Evolutionary conservation across 2,888 invertebrate species (phyloP), one percentile per base, ranked within the genome.

Genomic region (Cistogaster globosa): DNA sequence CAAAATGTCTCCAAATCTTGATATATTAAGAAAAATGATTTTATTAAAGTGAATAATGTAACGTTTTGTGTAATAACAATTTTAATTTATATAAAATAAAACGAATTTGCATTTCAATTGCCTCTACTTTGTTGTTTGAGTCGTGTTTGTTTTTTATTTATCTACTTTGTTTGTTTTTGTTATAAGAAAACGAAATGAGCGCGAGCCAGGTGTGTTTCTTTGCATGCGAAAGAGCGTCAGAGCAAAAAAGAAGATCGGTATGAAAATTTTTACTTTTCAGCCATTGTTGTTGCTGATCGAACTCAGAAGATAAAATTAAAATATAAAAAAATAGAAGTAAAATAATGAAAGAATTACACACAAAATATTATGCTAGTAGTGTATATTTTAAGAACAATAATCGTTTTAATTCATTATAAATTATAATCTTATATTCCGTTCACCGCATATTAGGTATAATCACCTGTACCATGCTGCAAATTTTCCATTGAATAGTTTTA

Each of bases 121-220:
- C n/a, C 69, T 20, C 48, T 20, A 11, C 48, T 16, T 42, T 60
- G 36, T 57, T 80, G 32, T 62, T 80, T 22, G 53, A 62, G 14
- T 77, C 22, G 65, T 55, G n/a, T 74, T 69, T 38, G 6, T 76
- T 71, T 51, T 76, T 69, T 58, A n/a, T 80, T 76, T 81, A 18
- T 14, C 55, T 42, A 18, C 5, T 55, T 68, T 75, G 32, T 60
- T 53, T 42, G 63, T 63, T 57, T 38, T 53, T 58, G 36, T 14
- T 26, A 18, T 38, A 57, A 63, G 18, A 67, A 74, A 45, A 42
- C 18, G 16, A 42, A 65, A 77, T 83, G 71, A 72, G 82, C 76
- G 65, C 53, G 20, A 77, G 53, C 76, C 82, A 77, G 76, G 76
- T 83, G 82, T 77, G 82, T 72, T 83, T 83, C 42, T 32, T 57